Evolutionary conservation across 2,113 vertebrate genomes (phyloP), one percentile per base, ranked within the genome.

Genomic region (Saccopteryx leptura): DNA sequence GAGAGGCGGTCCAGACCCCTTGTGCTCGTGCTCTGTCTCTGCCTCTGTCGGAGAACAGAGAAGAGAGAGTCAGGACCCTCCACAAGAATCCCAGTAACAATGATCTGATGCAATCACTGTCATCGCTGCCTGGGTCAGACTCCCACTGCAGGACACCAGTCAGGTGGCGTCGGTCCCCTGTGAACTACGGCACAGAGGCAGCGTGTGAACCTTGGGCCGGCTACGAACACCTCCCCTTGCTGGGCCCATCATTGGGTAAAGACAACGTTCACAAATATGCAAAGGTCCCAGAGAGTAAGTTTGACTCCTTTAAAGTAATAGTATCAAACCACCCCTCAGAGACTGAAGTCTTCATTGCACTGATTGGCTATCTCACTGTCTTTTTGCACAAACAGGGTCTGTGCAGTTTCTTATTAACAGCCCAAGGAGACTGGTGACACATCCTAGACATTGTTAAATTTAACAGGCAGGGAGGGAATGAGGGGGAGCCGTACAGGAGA

Each of bases 1-100:
- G 99, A 99, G 92, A 99, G 97, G 94, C 98, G 98, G 93, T 99
- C 98, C 97, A 0, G 94, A 96, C 98, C 98, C n/a, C 98, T 98
- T 95, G 97, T 98, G 0, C 98, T 98, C 80, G 98, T 97, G 63
- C 98, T 98, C 99, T 99, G 98, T 69, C 98, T 98, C 80, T 98
- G 97, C 58, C 98, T 98, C 99, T 99, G 98, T 69, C 12, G 46
- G 92, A 83, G 89, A 94, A 75, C 23, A 83, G 58, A 58, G 78
- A 39, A 91, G 5, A 80, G 39, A 84, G 69, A 97, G 88, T 7
- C 13, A 4, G 23, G 50, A 39, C 28, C 23, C 60, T 48, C 31
- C 1, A 0, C 0, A 5, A 19, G 31, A 7, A 48, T 18, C 75
- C 39, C 8, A 1, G 23, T 12, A 33, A 12, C n/a, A 17, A n/a